Percentiles rank a stretch among this genome's conserved stretches.
These are phyloP conservation scores for Orgyia antiqua DNA, from an alignment of 2,888 invertebrate species.

Conservation along the genomic window DNA sequence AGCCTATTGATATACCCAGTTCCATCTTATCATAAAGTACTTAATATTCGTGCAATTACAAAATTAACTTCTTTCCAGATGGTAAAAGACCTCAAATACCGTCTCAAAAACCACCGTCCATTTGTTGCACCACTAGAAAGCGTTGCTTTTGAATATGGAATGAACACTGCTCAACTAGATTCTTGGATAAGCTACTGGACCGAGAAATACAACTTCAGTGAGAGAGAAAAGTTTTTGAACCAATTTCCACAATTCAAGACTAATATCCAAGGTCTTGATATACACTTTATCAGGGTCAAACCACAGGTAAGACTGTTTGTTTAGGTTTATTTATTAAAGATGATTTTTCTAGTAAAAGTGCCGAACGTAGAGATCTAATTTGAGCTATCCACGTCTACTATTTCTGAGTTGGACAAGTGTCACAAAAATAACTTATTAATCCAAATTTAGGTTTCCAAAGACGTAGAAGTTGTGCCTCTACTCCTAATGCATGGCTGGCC, in stretches of 20 bases:
- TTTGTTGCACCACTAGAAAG: slow-evolving; percentile 81
- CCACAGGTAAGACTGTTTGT: slow-evolving; percentile 61
- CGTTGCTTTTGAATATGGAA: slow-evolving; percentile 87
- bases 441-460: slow-evolving; percentile 47
- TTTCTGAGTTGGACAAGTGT: no score
- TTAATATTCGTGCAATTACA: no score
- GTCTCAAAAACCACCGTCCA: slow-evolving; percentile 41
- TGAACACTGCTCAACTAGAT: slow-evolving; percentile 82
- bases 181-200: slow-evolving; percentile 87
- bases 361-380: background rate
- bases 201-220: slow-evolving; percentile 80
- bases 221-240: slow-evolving; percentile 83
- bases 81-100: slow-evolving; percentile 45
- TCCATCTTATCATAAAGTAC: no score
- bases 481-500: slow-evolving; percentile 94
- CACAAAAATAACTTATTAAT: background rate
- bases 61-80: slow-evolving; percentile 43
- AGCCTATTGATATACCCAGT: no score
- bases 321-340: background rate
- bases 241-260: slow-evolving; percentile 86
- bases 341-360: background rate
- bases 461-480: slow-evolving; percentile 77
- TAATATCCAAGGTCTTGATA: slow-evolving; percentile 83
- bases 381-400: background rate
- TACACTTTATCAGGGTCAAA: slow-evolving; percentile 82